Base-by-base conservation (phyloP, 2,113 vertebrate species). In the Odontophorus gujanensis region DNA sequence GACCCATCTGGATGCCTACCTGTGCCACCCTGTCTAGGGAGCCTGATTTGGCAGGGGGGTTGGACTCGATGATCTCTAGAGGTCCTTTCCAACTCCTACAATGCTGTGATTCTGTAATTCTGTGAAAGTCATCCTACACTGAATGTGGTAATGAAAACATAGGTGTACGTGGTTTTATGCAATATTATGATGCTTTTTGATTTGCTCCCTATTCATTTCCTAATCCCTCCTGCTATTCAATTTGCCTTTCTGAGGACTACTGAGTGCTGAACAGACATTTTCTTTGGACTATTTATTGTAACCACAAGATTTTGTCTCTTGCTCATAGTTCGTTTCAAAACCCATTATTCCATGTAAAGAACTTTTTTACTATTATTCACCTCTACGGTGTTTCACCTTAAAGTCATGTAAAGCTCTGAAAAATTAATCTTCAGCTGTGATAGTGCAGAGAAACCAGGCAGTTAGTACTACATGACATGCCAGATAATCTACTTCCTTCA, bases 311-410 rank as follows among this genome's bases (percentile, higher is more conserved):
- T 89, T 45, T 75, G 2, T 48, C 5, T 89, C 17, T 87, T 13
- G 1, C 20, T 62, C 13, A 19, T 61, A 79, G 34, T 7, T 55
- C 11, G 53, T 28, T 51, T 69, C 36, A 80, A 83, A 72, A 3
- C 1, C 15, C 11, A 13, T 67, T 0, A 0, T 16, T 10, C 9
- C 58, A 3, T 50, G 79, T 73, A 50, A 25, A 61, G 6, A 3
- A 26, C 1, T 4, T 22, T 74, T 82, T 32, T 66, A 18, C 28
- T 26, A 30, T 47, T 84, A 9, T 11, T 59, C 8, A 19, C 12
- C 2, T 83, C 82, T 81, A 6, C 8, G 47, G 8, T 24, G 5
- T 14, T 89, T 85, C 68, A 24, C 25, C 11, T 32, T 40, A 40
- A 81, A 45, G 43, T 34, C 19, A 73, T 5, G 20, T 62, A 85